A percentile compares a stretch with the other conserved stretches of the same genome.
These are phyloP conservation scores for Cyclophora albipunctata DNA, from an alignment of 2,888 invertebrate genomes.

Conservation along the genomic window DNA sequence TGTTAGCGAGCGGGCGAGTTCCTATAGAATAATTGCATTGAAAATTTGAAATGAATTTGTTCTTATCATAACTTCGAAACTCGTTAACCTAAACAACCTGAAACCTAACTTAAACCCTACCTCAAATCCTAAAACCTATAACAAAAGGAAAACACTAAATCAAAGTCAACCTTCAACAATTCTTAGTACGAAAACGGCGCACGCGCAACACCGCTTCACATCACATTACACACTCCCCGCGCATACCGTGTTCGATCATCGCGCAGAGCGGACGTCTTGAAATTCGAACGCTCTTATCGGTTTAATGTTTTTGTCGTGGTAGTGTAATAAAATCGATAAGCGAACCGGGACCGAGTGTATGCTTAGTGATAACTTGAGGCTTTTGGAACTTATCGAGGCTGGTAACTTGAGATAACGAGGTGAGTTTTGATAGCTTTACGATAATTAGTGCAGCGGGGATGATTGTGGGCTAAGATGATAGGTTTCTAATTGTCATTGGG, in stretches of 20 bases:
- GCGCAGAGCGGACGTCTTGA: conserved; percentile 36
- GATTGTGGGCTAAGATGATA: conserved; percentile 2
- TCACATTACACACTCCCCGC: conserved; percentile 22
- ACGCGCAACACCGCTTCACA: conserved; percentile 37
- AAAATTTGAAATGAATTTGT: too few species aligned
- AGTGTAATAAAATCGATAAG: conserved; percentile 52
- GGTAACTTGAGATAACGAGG: conserved; percentile 63
- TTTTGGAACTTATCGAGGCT: conserved; percentile 57
- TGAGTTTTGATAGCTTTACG: conserved; percentile 68
- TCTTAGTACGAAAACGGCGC: conserved; percentile 22
- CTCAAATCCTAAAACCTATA: too few species aligned
- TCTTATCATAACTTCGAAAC: too few species aligned
- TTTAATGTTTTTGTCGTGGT: conserved; percentile 38
- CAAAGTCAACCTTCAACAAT: conserved; percentile 4
- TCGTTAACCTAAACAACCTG: too few species aligned
- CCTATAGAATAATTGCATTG: too few species aligned
- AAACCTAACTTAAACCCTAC: too few species aligned
- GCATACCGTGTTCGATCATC: conserved; percentile 48
- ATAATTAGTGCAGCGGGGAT: conserved; percentile 48
- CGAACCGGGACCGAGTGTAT: conserved; percentile 39
- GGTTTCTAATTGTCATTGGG: too few species aligned
- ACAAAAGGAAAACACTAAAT: not conserved
- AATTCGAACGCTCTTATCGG: conserved; percentile 26
- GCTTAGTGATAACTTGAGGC: conserved; percentile 47
- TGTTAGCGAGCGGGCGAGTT: too few species aligned